Conservation (phyloP, 2,797 vertebrate genomes). For the Lophius americanus region DNA sequence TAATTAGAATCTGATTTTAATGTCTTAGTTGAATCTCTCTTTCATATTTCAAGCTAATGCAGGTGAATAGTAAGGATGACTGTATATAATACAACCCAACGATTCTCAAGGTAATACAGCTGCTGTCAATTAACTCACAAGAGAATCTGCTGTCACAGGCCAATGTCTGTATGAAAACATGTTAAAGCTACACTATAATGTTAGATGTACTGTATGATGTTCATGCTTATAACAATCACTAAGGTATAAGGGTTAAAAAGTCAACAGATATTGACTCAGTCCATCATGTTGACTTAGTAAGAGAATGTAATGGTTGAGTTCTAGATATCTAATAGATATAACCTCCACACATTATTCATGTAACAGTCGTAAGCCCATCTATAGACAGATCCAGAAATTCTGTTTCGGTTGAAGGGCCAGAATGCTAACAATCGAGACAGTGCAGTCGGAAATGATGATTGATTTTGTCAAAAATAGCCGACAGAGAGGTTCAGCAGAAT, state of each 20-base stretch:
- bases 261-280: constrained; percentile 22
- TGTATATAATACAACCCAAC: not conserved
- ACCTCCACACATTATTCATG: not conserved
- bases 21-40: constrained; percentile 27
- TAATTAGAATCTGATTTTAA: constrained; percentile 20
- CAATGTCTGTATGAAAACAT: not conserved
- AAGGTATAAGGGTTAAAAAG: constrained; percentile 32
- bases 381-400: not conserved
- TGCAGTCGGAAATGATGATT: not conserved
- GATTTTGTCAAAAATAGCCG: constrained; percentile 8
- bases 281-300: constrained; percentile 7
- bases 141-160: not conserved
- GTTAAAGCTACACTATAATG: not conserved
- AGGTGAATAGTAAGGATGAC: constrained; percentile 4
- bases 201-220: not conserved
- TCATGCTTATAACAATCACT: not conserved
- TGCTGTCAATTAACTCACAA: constrained; percentile 8
- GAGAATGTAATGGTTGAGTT: not conserved
- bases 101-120: constrained; percentile 16
- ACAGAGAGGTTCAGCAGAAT: constrained; percentile 15
- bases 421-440: constrained; percentile 5
- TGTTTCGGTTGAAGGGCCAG: not conserved
- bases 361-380: not conserved
- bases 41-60: constrained; percentile 13
- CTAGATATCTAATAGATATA: constrained; percentile 3